phyloP scores from a whole-genome alignment of 2,888 invertebrate species.

The Amphipoea oculea region DNA sequence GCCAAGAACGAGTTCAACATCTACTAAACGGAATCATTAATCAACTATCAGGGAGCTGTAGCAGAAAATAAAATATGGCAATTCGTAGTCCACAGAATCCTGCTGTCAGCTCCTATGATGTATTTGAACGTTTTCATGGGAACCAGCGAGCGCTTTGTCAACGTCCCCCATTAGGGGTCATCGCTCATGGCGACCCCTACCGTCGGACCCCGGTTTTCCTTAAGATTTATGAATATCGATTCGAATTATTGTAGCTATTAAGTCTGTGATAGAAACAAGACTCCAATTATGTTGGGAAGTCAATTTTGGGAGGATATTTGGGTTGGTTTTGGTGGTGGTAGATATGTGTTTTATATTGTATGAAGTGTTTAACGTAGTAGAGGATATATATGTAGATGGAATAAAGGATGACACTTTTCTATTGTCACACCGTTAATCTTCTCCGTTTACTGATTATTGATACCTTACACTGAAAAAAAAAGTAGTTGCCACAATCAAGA shows the following conservation, averaged over 20 bases:
- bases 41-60: conserved; percentile 85
- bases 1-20: conserved; percentile 57
- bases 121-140: conserved; percentile 90
- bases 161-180: conserved; percentile 87
- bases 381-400: neutral
- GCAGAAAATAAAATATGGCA: conserved; percentile 89
- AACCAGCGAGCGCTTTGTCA: conserved; percentile 88
- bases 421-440: neutral
- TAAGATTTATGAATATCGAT: conserved; percentile 76
- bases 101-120: conserved; percentile 88
- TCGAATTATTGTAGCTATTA: conserved; percentile 66
- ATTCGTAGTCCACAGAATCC: conserved; percentile 85
- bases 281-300: conserved; percentile 47
- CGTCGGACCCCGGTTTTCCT: conserved; percentile 68
- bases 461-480: neutral
- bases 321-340: neutral
- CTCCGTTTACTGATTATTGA: neutral
- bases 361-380: neutral
- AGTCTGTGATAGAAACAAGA: conserved; percentile 52
- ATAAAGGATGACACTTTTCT: neutral
- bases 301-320: conserved; percentile 30
- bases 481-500: no score
- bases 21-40: conserved; percentile 83
- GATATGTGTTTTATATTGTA: neutral
- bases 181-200: conserved; percentile 81